Evolutionary conservation across 1,140 invertebrate genomes (phyloP).

Genomic region (Heliconius hermathena): DNA sequence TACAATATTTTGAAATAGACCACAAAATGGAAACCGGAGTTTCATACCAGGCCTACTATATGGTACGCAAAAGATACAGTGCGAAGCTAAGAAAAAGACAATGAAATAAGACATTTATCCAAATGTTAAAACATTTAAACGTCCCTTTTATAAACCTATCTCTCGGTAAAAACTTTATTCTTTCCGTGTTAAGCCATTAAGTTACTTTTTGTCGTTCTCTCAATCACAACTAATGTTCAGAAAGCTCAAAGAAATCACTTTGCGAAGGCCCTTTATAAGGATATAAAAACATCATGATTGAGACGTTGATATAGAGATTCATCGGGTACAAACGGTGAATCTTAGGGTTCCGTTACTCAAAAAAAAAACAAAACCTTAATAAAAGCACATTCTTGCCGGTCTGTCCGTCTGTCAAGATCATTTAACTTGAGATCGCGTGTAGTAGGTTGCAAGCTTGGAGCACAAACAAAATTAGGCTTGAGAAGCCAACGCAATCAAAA

Average conservation of each 20-base stretch:
- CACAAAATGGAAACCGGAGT: no score
- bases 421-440: no score
- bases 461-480: no score
- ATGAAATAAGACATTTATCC: neutral
- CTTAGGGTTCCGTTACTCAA: neutral
- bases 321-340: neutral
- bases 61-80: no score
- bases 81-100: neutral
- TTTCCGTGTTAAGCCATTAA: slow-evolving; percentile 16
- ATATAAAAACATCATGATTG: neutral
- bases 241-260: slow-evolving; percentile 20
- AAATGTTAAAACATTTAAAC: neutral
- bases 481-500: no score
- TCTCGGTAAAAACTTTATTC: slow-evolving; percentile 1
- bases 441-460: no score
- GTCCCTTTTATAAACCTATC: neutral
- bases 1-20: no score
- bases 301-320: neutral
- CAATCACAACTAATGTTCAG: slow-evolving; percentile 23
- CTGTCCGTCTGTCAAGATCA: no score
- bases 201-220: slow-evolving; percentile 1
- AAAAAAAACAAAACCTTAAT: no score
- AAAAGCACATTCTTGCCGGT: no score
- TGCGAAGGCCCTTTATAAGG: neutral
- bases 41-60: no score